Base-by-base conservation (phyloP, 2,113 vertebrate species). In the Podarcis cretensis region DNA sequence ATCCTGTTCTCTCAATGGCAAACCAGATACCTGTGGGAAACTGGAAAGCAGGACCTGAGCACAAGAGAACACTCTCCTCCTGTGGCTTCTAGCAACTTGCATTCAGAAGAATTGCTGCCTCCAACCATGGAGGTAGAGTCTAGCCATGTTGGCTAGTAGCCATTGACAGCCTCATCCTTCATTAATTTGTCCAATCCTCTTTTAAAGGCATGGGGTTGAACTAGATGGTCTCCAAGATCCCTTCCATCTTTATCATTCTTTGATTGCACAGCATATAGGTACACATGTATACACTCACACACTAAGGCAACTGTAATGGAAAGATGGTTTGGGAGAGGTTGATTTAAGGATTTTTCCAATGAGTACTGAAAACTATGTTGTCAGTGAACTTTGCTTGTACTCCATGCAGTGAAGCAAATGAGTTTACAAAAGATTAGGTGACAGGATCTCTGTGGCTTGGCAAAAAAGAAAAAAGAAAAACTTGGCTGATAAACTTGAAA, bases 351-450 rank as follows among this genome's bases (percentile, higher is more conserved):
- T 37, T 40, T 63, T 66, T 81, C 57, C 40, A n/a, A 65, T 57
- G 54, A 75, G 10, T 81, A 40, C n/a, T 71, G 43, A 82, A 32
- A 69, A 83, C 35, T 30, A 68, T 48, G 81, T 69, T 83, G 4
- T 18, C 30, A 35, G 59, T 77, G 71, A 88, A 77, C 71, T 76
- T 88, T 88, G 80, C 71, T 76, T 88, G 66, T 57, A 48, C 87
- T 68, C 63, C 66, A 32, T 88, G 71, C 71, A 77, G 35, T 68
- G 59, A 48, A 88, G 54, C 80, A 88, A 75, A 76, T 83, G 80
- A 83, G 71, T 88, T 66, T 88, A 82, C 69, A 88, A 66, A 88
- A 88, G 87, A 88, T 88, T 88, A 83, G 54, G 69, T 81, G 79
- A 73, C 79, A 82, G 86, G 79, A 88, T 66, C 80, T 76, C 32